Evolutionary conservation across 2,888 invertebrate species (phyloP), one percentile per base, ranked within the genome.

Genomic region (Prosapia bicincta): DNA sequence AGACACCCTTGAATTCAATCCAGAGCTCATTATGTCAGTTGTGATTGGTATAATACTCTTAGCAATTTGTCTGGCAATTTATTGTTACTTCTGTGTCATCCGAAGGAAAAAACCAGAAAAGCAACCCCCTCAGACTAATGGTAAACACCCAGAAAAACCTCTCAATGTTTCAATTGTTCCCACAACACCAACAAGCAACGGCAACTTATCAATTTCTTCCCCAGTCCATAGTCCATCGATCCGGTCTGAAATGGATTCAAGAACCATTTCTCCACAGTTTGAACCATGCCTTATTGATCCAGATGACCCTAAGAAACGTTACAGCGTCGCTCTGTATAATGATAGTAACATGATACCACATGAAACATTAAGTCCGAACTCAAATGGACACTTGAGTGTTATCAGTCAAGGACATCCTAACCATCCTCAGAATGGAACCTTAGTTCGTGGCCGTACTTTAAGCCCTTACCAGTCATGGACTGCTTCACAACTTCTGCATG

Each of bases 381-480:
- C 75, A 13, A 81, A 81, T 65, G 81, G 80, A n/a, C 79, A 80
- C 66, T 70, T 81, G 30, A 80, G 81, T 26, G 80, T 81, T 7
- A 79, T 81, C 28, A 81, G 78, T 66, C 80, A 79, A 13, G 76
- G 79, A 71, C 81, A 81, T 15, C 85, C 83, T 76, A 72, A 72
- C 54, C 76, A 76, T 25, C 74, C 69, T 68, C 74, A 74, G n/a
- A 74, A 74, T 23, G 85, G 85, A 71, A 85, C 85, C 0, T 82
- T 86, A 15, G 85, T 85, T 43, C 80, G 86, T 38, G 86, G 85
- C 0, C 83, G 86, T 78, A 84, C 85, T 9, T 82, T 88, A 32
- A 88, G 87, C 79, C 89, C 88, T 0, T 88, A 86, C 81, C 88
- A 88, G 80, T 88, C 88, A 0, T 89, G 90, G 89, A 88, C 88